phyloP scores from a whole-genome alignment of 2,888 invertebrate genomes.

The Glyphotaelius pellucidus region DNA sequence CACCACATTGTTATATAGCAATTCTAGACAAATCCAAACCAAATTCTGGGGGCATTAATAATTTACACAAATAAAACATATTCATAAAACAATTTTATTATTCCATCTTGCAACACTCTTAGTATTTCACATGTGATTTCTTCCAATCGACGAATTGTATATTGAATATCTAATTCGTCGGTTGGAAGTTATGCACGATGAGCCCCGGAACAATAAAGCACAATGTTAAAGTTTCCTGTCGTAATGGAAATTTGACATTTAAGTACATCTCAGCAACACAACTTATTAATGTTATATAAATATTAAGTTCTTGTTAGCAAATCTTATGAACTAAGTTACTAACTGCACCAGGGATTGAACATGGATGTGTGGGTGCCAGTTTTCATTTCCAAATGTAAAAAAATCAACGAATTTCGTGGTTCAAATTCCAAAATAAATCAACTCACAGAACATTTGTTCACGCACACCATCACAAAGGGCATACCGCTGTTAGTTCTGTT shows the following conservation, averaged over 20 bases:
- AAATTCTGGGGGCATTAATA: slow-evolving; percentile 49
- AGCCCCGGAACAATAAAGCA: slow-evolving; percentile 41
- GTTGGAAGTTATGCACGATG: background rate
- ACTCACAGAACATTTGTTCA: background rate
- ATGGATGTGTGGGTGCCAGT: background rate
- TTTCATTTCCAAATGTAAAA: background rate
- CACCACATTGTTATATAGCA: slow-evolving; percentile 71
- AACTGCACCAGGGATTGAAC: background rate
- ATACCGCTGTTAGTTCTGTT: background rate
- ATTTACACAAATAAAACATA: slow-evolving; percentile 68
- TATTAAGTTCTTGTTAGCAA: slow-evolving; percentile 11
- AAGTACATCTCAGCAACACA: background rate
- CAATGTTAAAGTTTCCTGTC: slow-evolving; percentile 59
- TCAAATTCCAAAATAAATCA: background rate
- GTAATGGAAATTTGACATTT: slow-evolving; percentile 58
- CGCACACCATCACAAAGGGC: background rate
- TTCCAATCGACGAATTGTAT: background rate
- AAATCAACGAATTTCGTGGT: background rate
- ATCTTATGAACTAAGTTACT: slow-evolving; percentile 15
- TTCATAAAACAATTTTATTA: background rate
- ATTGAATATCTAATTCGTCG: background rate
- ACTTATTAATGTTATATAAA: slow-evolving; percentile 18
- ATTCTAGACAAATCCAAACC: slow-evolving; percentile 66
- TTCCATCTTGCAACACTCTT: background rate
- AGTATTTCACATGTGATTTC: background rate